These are phyloP conservation scores for Nibea coibor DNA, from an alignment of 2,113 vertebrate genomes.

Conservation along the genomic window DNA sequence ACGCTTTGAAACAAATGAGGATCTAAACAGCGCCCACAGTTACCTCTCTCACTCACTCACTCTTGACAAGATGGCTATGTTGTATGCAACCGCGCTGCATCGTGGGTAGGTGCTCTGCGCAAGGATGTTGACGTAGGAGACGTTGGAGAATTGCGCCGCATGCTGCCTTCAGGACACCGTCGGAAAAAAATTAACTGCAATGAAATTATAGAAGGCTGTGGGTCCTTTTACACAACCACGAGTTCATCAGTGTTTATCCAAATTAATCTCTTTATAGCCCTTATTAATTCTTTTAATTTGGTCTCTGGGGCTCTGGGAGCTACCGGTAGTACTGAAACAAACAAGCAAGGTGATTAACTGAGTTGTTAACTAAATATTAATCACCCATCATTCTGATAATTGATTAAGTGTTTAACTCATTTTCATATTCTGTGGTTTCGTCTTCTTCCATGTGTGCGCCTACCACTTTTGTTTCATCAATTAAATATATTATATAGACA, in stretches of 20 bases:
- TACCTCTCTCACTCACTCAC: slow-evolving; percentile 67
- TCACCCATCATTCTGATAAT: background rate
- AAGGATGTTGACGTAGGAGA: slow-evolving; percentile 51
- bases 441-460: background rate
- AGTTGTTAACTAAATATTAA: background rate
- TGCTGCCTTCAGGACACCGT: slow-evolving; percentile 44
- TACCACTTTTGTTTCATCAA: too few species aligned
- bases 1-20: slow-evolving; percentile 38
- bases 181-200: background rate
- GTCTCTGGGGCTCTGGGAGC: background rate
- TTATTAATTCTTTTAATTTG: background rate
- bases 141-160: slow-evolving; percentile 52
- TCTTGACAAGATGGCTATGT: slow-evolving; percentile 83
- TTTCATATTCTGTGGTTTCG: background rate
- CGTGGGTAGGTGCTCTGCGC: slow-evolving; percentile 68
- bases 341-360: background rate
- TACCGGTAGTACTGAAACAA: background rate
- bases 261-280: background rate
- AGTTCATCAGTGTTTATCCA: background rate
- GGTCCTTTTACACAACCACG: background rate
- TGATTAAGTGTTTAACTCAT: background rate
- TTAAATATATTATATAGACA: background rate
- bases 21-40: slow-evolving; percentile 56
- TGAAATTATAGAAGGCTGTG: accelerated
- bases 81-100: slow-evolving; percentile 77